Conservation (phyloP, 1,140 invertebrate genomes). For the Formica selysi region DNA sequence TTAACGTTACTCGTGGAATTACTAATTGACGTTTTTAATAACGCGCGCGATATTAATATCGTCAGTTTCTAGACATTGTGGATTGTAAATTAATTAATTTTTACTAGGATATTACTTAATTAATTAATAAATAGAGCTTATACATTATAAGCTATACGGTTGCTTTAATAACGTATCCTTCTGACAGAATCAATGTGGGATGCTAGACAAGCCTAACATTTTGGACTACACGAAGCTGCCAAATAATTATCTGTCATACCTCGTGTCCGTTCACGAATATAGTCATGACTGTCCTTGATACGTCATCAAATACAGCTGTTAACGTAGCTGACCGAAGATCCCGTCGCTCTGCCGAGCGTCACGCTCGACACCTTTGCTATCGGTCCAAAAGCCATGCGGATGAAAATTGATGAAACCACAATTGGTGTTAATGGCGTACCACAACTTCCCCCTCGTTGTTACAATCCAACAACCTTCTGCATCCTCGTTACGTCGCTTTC, state of each 20-base stretch:
- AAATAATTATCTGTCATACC: slow-evolving; percentile 44
- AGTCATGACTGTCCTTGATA: slow-evolving; percentile 44
- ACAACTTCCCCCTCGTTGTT: slow-evolving; percentile 61
- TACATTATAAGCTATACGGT: neutral
- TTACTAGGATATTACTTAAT: too few species aligned
- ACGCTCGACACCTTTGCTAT: slow-evolving; percentile 65
- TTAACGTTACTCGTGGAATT: neutral
- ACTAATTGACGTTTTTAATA: slow-evolving; percentile 30
- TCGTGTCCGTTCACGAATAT: slow-evolving; percentile 34
- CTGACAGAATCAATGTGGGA: neutral
- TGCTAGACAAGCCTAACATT: neutral
- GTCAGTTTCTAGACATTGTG: neutral
- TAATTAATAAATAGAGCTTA: slow-evolving; percentile 7
- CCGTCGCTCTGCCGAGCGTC: slow-evolving; percentile 34
- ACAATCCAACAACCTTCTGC: slow-evolving; percentile 61
- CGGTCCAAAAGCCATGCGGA: slow-evolving; percentile 63
- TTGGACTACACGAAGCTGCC: neutral
- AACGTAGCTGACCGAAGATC: slow-evolving; percentile 36
- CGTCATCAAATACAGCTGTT: slow-evolving; percentile 7
- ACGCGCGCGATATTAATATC: neutral
- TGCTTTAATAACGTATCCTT: neutral
- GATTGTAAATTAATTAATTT: slow-evolving; percentile 13
- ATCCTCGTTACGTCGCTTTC: slow-evolving; percentile 69
- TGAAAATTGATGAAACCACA: slow-evolving; percentile 78
- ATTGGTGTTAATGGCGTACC: slow-evolving; percentile 74